Base-by-base conservation (phyloP, 1,140 invertebrate species). In the Leguminivora glycinivorella region DNA sequence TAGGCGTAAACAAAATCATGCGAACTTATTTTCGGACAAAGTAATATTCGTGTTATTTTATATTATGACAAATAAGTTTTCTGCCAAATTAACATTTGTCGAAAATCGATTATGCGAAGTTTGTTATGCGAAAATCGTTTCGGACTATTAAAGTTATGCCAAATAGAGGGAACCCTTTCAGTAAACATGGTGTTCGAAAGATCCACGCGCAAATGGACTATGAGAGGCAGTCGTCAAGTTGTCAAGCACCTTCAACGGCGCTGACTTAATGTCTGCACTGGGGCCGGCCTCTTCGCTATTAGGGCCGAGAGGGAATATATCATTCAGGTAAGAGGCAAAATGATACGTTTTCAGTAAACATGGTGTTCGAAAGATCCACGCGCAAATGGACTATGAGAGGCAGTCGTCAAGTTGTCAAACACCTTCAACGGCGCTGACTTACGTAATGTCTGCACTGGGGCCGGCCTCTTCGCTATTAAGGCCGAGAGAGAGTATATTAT, bases 281-380 rank as follows among this genome's bases (percentile, higher is more conserved):
- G 99, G 94, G 99, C 99, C 71, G 99, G 98, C 79, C 91, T 99
- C 70, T 99, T 99, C 94, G 98, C 99, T 6, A 99, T 99, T 73
- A 93, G 99, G 81, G 95, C 96, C 47, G 97, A 99, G 88, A 92
- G 97, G 69, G 96, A 97, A 84, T 98, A 98, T 81, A 92, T 92
- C 34, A 86, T 92, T 75, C 91, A 92, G 90, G 91, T 92, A 69
- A 56, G 38, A 69, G 99, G n/a, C n/a, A n/a, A n/a, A n/a, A n/a
- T n/a, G n/a, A n/a, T n/a, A n/a, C n/a, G n/a, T n/a, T n/a, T n/a
- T n/a, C n/a, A n/a, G n/a, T n/a, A n/a, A n/a, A n/a, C n/a, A n/a
- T n/a, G n/a, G n/a, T n/a, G n/a, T n/a, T n/a, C n/a, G n/a, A n/a
- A 99, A 99, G 92, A 99, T 99, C 91, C 99, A 99, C 93, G 98